These are phyloP conservation scores for Lasioglossum zephyrum DNA, from an alignment of 2,888 invertebrate species.

Conservation along the genomic window DNA sequence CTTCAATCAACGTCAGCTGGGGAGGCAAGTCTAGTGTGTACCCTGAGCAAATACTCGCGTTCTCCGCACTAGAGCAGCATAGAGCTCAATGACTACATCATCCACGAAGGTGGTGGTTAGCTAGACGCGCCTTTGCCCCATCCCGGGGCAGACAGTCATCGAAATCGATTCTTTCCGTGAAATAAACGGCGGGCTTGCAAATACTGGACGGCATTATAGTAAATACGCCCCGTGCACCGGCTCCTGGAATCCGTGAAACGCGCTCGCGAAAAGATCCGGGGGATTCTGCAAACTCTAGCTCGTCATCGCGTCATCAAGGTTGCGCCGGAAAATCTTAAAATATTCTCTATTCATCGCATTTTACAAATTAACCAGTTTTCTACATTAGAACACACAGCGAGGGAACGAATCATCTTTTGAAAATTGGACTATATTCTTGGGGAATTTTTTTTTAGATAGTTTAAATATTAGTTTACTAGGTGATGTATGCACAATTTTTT, in stretches of 20 bases:
- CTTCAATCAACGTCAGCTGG: constrained; percentile 84
- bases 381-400: not conserved
- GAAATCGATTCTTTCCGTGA: constrained; percentile 72
- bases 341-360: not conserved
- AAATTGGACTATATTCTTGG: not conserved
- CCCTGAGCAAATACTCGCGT: constrained; percentile 83
- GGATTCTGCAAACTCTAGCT: not conserved
- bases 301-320: not conserved
- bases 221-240: constrained; percentile 31
- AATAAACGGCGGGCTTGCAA: constrained; percentile 61
- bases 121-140: constrained; percentile 74
- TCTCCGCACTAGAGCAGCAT: constrained; percentile 79
- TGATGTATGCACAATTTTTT: not conserved
- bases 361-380: not conserved
- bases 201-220: constrained; percentile 54
- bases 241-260: not conserved
- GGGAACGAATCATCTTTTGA: not conserved
- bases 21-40: constrained; percentile 84
- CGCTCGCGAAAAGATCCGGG: constrained; percentile 16
- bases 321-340: not conserved
- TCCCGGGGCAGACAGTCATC: constrained; percentile 73
- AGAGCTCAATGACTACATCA: constrained; percentile 83
- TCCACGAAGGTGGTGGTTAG: constrained; percentile 77
- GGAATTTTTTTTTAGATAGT: not conserved
- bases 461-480: not conserved